Base-by-base conservation (phyloP, 2,113 vertebrate genomes). In the Stictonetta naevosa region DNA sequence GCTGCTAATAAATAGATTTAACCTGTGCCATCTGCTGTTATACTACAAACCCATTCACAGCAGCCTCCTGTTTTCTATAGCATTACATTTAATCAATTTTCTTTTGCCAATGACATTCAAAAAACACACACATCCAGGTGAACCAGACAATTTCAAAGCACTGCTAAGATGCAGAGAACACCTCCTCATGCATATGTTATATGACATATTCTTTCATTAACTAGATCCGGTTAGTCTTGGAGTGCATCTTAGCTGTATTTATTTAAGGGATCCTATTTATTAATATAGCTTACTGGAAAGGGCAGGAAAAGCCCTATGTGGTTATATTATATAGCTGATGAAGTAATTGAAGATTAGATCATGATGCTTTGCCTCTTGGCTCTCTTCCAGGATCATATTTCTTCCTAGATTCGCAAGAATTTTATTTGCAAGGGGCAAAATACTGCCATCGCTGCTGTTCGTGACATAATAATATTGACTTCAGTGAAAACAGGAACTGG, bases 11-110 rank as follows among this genome's bases (percentile, higher is more conserved):
- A 93, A 78, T 31, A 84, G 73, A 77, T 86, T 93, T 95, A 97
- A 93, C 74, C 66, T 44, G 34, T 86, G 31, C 96, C 93, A 97
- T 96, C 93, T 97, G 95, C 77, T 96, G 28, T 84, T 95, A 56
- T 36, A 50, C 34, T 68, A 59, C 18, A 62, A 59, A 58, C 15
- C 3, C 21, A 20, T 46, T 29, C 58, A 77, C 34, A 74, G 36
- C 25, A 52, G n/a, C 20, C 83, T 94, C 26, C 28, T 82, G 12
- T 77, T 97, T 92, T 86, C 88, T 90, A 67, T 7, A 76, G 15
- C 50, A 75, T 73, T 92, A 72, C n/a, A 82, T 86, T 74, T 90
- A 95, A 95, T 95, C 33, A 50, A 25, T 58, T 84, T 91, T 83
- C 50, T 71, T 95, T 81, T 20, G 2, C n/a, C 63, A 52, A 11